Base-by-base conservation (phyloP, 1,140 invertebrate genomes). In the Drosophila rufa region DNA sequence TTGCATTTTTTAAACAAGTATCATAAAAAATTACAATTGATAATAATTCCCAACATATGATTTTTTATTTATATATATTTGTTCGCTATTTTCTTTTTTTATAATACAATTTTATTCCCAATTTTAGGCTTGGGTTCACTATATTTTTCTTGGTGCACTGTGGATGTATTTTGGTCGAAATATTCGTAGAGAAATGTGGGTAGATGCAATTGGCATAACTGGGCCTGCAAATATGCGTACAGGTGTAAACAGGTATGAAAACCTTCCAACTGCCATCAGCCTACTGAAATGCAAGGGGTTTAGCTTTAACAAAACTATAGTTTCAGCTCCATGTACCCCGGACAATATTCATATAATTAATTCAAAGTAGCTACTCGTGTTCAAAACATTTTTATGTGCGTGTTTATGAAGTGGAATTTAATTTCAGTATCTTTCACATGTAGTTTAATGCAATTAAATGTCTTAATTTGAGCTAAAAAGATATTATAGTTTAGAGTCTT, bases 161-260 rank as follows among this genome's bases (percentile, higher is more conserved):
- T 4, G 9, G 36, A 19, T 53, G 15, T 36, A 14, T 9, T 55
- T 38, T 55, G 11, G 12, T 27, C 6, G 19, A 27, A 67, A 67
- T 43, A 43, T 69, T 40, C n/a, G 30, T 42, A 17, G n/a, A 53
- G 46, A 15, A 45, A 53, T 79, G 80, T 69, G 48, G 50, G 42
- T 33, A 64, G 60, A 64, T 83, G 70, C 61, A 76, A 83, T 83
- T 84, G 75, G 51, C 81, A 64, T 50, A 65, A n/a, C 17, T 40
- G 27, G 9, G 15, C 12, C 19, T 27, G 22, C 8, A 15, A 33
- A 64, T 25, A 64, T 27, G 30, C 36, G 5, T 12, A 36, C 22
- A 68, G 67, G 62, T 69, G 67, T 17, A 55, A 70, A 56, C 17
- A 38, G 47, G 47, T 12, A 38, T 70, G 40, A 67, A 43, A 38